Base-by-base conservation (phyloP, 2,888 invertebrate genomes). In the Microctonus brassicae region DNA sequence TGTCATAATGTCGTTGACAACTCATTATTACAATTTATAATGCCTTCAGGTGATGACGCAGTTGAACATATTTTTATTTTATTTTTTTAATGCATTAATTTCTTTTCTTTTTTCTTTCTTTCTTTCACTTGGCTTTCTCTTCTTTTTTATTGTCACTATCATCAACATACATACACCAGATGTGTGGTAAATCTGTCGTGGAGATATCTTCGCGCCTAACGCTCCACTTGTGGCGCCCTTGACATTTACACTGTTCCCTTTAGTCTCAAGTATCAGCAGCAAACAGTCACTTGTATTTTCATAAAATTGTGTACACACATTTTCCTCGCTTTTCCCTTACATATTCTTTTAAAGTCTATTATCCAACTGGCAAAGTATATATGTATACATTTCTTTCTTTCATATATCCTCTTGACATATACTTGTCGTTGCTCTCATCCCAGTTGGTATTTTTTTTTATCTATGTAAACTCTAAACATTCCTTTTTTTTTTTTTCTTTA, bases 211-310 rank as follows among this genome's bases (percentile, higher is more conserved):
- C 22, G 55, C 47, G 47, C 58, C 58, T 58, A 63, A 70, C 72
- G 55, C 24, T 57, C 53, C 57, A 72, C 72, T 72, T 42, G 20
- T n/a, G 36, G 55, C 63, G 58, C 53, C 68, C 64, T 72, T 72
- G 72, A 64, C 72, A 72, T 72, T 72, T 72, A 55, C 72, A 53
- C 68, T 52, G 2, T 68, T 53, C 58, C 64, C 72, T 61, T 53
- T 7, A 47, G 61, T 61, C 68, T 52, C 42, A 9, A 52, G 61
- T 17, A n/a, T 47, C 47, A 47, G 17, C 47, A 47, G 7, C 47
- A 47, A n/a, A 7, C 17, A 17, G 47, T 17, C 47, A 47, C 47
- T 47, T 47, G 47, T 47, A 47, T 47, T 47, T 47, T 47, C 17
- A 33, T 24, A 13, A 20, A 36, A 33, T 52, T 20, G 22, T 55